Percentiles rank a stretch among this genome's conserved stretches.
These are phyloP conservation scores for Sorex fumeus DNA, from an alignment of 2,113 vertebrate genomes.

Conservation along the genomic window DNA sequence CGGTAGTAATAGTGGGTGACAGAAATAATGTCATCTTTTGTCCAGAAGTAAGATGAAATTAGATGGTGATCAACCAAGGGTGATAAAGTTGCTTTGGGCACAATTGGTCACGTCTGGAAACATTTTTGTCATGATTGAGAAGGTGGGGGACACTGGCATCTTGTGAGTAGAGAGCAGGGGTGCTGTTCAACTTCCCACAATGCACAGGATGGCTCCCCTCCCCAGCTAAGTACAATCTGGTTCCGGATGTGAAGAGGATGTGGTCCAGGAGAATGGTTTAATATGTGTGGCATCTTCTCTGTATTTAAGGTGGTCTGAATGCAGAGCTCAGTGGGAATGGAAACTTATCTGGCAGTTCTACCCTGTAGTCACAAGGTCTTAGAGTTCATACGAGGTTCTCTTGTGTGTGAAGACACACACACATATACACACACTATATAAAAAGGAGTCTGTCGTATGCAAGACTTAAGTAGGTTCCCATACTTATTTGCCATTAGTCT, in stretches of 20 bases:
- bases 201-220: neutral
- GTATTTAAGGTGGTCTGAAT: neutral
- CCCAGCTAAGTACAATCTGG: neutral
- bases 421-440: fast-evolving
- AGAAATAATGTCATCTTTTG: too few species aligned
- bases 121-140: neutral
- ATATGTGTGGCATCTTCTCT: neutral
- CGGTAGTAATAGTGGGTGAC: too few species aligned
- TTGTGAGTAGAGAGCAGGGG: neutral
- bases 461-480: conserved; percentile 70
- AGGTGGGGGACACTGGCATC: neutral
- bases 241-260: neutral
- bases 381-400: neutral
- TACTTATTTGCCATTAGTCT: conserved; percentile 81
- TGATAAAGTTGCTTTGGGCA: too few species aligned
- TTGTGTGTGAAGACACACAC: neutral
- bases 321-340: neutral
- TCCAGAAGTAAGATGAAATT: too few species aligned
- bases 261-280: neutral
- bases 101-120: too few species aligned
- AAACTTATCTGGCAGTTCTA: neutral
- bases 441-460: conserved; percentile 27
- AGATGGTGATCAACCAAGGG: too few species aligned
- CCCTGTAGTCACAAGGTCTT: neutral
- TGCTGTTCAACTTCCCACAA: neutral